Conservation (phyloP, 2,888 invertebrate species). For the Pomacea canaliculata region DNA sequence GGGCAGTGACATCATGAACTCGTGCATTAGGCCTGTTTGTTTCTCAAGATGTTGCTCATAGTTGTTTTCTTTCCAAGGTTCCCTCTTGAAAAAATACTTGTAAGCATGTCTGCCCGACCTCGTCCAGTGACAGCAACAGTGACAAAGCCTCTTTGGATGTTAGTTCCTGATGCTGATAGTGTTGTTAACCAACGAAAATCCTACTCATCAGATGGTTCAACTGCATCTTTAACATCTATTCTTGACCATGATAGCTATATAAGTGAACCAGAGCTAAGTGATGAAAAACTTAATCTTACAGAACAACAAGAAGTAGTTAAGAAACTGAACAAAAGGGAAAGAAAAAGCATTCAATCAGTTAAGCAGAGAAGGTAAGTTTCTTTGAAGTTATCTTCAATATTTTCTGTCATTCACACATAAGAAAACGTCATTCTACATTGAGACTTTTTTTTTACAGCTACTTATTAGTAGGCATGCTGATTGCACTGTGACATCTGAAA, state of each 20-base stretch:
- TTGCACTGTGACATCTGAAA: no score
- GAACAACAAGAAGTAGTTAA: constrained; percentile 28
- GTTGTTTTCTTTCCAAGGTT: no score
- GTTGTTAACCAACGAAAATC: constrained; percentile 46
- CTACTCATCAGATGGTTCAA: constrained; percentile 60
- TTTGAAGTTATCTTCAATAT: constrained; percentile 1
- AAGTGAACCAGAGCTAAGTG: constrained; percentile 49
- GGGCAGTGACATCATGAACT: no score
- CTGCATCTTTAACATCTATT: constrained; percentile 63
- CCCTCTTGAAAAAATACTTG: neutral
- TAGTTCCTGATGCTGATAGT: constrained; percentile 45
- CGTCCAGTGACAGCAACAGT: constrained; percentile 67
- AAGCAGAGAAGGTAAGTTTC: neutral
- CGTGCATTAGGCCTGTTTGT: no score
- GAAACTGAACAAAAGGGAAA: constrained; percentile 30
- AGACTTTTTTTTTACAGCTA: no score
- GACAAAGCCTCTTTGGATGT: constrained; percentile 61
- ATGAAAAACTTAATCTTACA: constrained; percentile 24
- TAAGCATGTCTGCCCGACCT: constrained; percentile 55
- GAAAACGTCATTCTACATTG: no score
- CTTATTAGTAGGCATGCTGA: no score
- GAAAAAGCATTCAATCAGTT: neutral
- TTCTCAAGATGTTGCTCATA: no score
- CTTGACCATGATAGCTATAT: constrained; percentile 65
- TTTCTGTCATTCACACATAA: neutral